Evolutionary conservation across 2,888 invertebrate species (phyloP).

Genomic region (Dyspetes luteomarginatus): DNA sequence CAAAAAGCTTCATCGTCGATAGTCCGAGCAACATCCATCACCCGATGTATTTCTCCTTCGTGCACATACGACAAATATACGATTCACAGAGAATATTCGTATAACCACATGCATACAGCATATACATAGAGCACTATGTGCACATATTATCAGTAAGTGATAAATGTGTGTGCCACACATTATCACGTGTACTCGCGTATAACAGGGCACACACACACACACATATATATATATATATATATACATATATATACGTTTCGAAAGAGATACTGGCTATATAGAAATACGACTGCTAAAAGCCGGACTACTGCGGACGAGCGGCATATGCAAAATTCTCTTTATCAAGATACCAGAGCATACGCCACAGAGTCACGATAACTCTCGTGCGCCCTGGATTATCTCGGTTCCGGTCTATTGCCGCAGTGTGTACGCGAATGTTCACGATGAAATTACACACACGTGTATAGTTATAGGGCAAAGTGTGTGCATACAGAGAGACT

Average conservation of each 20-base stretch:
- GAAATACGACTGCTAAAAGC: neutral
- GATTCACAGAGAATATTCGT: too few relatives aligned
- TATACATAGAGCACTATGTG: too few relatives aligned
- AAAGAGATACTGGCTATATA: neutral
- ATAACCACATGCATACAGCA: too few relatives aligned
- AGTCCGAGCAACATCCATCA: too few relatives aligned
- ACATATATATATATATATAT: neutral
- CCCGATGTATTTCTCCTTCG: too few relatives aligned
- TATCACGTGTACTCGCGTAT: neutral
- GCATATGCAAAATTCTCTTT: slow-evolving; percentile 55
- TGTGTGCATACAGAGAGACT: neutral
- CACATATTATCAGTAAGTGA: too few relatives aligned
- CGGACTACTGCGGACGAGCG: neutral
- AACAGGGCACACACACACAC: too few relatives aligned
- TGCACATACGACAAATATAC: too few relatives aligned
- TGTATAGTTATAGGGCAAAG: neutral
- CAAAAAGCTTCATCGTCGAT: too few relatives aligned
- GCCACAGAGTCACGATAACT: slow-evolving; percentile 46
- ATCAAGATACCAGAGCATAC: slow-evolving; percentile 37
- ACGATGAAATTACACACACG: neutral
- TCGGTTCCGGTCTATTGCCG: slow-evolving; percentile 42
- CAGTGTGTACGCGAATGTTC: slow-evolving; percentile 21
- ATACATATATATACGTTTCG: neutral
- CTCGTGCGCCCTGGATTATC: slow-evolving; percentile 43
- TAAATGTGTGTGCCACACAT: too few relatives aligned